Percentiles rank a stretch among this genome's conserved stretches.
Conservation (phyloP, 2,888 invertebrate species). For the Xestia sexstrigata region DNA sequence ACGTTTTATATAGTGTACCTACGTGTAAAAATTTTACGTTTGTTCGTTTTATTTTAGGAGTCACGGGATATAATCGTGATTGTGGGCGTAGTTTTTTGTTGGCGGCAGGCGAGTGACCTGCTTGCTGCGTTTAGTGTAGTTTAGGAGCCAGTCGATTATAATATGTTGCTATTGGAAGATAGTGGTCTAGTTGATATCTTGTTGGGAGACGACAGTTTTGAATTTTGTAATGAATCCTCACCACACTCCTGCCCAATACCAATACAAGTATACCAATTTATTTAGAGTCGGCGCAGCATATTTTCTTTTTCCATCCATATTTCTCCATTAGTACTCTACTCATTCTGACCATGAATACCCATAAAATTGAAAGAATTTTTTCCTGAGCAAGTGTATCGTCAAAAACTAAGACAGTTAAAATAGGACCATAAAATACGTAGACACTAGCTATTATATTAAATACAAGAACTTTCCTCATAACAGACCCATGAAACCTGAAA, state of each 20-base stretch:
- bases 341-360: neutral
- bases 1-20: slow-evolving; percentile 56
- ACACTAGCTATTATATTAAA: neutral
- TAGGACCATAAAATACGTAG: neutral
- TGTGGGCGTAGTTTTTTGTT: slow-evolving; percentile 76
- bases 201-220: neutral
- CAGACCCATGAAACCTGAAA: slow-evolving; percentile 23
- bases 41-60: slow-evolving; percentile 71
- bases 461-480: neutral
- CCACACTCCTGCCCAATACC: neutral
- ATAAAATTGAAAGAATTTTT: neutral
- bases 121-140: slow-evolving; percentile 63
- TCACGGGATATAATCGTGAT: slow-evolving; percentile 84
- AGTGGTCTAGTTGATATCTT: neutral
- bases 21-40: slow-evolving; percentile 67
- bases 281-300: neutral
- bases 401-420: neutral
- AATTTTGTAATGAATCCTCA: neutral
- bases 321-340: neutral
- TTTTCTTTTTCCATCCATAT: neutral
- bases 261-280: neutral
- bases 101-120: slow-evolving; percentile 72
- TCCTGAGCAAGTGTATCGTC: fast-evolving
- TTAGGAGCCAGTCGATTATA: slow-evolving; percentile 38
- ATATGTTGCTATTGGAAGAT: slow-evolving; percentile 42